Conservation (phyloP, 2,888 invertebrate species). For the Hirtodrosophila alboralis region DNA sequence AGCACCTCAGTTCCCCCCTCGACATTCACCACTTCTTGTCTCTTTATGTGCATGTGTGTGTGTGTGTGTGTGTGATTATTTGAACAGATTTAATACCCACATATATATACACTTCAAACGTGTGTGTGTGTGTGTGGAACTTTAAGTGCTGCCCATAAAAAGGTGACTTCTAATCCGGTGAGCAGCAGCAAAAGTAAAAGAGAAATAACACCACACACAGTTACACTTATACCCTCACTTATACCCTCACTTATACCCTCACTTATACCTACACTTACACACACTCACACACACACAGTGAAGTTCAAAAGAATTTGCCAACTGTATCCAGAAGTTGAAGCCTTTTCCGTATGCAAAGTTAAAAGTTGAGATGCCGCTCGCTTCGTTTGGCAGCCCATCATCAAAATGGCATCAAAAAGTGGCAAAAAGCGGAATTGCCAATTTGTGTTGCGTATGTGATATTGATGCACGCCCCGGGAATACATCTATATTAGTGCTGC, state of each 20-base stretch:
- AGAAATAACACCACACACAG: conserved; percentile 53
- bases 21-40: not conserved
- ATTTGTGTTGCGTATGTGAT: conserved; percentile 60
- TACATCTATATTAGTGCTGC: conserved; percentile 6
- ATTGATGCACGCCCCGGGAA: conserved; percentile 27
- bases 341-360: conserved; percentile 51
- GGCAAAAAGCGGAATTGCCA: conserved; percentile 73
- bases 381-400: conserved; percentile 57
- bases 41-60: conserved; percentile 4
- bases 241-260: too few species aligned
- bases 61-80: conserved; percentile 63
- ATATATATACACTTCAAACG: conserved; percentile 54
- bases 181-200: conserved; percentile 50
- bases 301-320: conserved; percentile 67
- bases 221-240: conserved; percentile 8
- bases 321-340: conserved; percentile 30
- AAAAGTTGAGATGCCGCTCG: conserved; percentile 47
- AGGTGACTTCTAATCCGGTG: conserved; percentile 68
- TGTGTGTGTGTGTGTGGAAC: conserved; percentile 39
- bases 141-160: conserved; percentile 73
- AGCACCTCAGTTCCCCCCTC: too few species aligned
- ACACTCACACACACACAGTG: not conserved
- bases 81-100: conserved; percentile 74
- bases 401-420: conserved; percentile 70
- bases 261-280: conserved; percentile 2